phyloP scores from a whole-genome alignment of 23 tunicate species.

The Phallusia fumigata region DNA sequence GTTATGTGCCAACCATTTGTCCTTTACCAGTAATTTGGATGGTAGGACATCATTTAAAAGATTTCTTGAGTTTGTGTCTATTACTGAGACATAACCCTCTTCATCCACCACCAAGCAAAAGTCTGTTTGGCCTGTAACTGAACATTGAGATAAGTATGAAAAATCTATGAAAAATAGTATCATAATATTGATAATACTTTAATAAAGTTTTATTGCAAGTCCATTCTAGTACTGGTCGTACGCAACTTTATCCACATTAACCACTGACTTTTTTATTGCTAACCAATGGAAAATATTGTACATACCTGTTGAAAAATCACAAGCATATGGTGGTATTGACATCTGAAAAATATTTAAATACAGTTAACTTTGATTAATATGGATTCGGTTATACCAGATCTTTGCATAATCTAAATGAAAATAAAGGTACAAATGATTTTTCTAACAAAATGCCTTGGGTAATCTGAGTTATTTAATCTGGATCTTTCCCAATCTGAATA shows the following conservation, averaged over 20 bases:
- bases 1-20: slow-evolving; percentile 41
- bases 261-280: no score
- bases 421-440: no score
- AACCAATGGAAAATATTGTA: not conserved
- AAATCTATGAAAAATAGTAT: not conserved
- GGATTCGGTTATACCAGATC: not conserved
- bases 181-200: not conserved
- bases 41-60: not conserved
- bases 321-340: slow-evolving; percentile 71
- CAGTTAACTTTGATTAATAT: not conserved
- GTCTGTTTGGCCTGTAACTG: slow-evolving; percentile 23
- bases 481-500: no score
- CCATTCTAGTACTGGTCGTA: no score
- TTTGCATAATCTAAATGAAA: not conserved
- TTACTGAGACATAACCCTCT: slow-evolving; percentile 56
- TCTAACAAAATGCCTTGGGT: no score
- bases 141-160: not conserved
- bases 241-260: no score
- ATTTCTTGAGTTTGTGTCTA: slow-evolving; percentile 28
- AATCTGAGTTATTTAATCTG: no score
- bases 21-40: not conserved
- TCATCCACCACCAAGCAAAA: slow-evolving; percentile 72
- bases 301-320: slow-evolving; percentile 66
- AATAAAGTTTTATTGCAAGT: no score
- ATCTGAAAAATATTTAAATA: slow-evolving; percentile 22